Percentiles rank a stretch among this genome's conserved stretches.
These are phyloP conservation scores for Drosophila pseudoananassae DNA, from an alignment of 1,140 invertebrate genomes.

Conservation along the genomic window DNA sequence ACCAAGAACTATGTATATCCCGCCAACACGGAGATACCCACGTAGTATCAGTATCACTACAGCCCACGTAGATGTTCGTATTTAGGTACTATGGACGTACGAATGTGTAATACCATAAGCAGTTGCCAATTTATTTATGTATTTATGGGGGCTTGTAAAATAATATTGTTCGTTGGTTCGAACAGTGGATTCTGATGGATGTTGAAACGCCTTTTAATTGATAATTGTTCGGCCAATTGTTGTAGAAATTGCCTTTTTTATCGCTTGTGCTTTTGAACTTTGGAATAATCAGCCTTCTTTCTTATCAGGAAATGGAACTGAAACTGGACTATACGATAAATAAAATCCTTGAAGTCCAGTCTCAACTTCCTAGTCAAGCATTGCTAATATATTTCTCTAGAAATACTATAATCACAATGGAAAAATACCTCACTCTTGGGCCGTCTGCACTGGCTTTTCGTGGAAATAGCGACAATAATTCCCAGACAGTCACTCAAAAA, in stretches of 20 bases:
- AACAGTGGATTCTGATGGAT: constrained; percentile 32
- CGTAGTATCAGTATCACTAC: constrained; percentile 4
- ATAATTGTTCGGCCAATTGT: constrained; percentile 30
- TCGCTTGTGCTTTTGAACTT: constrained; percentile 60
- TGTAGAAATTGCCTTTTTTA: constrained; percentile 21
- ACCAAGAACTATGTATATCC: constrained; percentile 55
- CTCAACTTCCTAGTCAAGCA: too few species aligned
- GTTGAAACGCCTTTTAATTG: constrained; percentile 38
- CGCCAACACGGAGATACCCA: constrained; percentile 24
- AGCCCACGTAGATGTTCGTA: not conserved
- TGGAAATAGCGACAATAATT: constrained; percentile 47
- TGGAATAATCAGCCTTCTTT: constrained; percentile 40
- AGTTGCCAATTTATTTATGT: constrained; percentile 46
- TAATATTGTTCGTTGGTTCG: constrained; percentile 18
- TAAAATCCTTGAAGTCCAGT: too few species aligned
- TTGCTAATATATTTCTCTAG: too few species aligned
- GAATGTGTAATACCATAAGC: not conserved
- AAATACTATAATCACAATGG: constrained; percentile 18
- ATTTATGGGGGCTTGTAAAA: constrained; percentile 43
- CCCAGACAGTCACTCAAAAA: constrained; percentile 57
- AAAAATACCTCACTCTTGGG: constrained; percentile 30
- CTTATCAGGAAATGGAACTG: constrained; percentile 1
- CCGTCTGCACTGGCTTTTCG: constrained; percentile 24
- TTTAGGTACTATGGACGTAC: too few species aligned
- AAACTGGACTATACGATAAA: too few species aligned